phyloP scores from a whole-genome alignment of 1,140 invertebrate species.

The Drosophila sp. region DNA sequence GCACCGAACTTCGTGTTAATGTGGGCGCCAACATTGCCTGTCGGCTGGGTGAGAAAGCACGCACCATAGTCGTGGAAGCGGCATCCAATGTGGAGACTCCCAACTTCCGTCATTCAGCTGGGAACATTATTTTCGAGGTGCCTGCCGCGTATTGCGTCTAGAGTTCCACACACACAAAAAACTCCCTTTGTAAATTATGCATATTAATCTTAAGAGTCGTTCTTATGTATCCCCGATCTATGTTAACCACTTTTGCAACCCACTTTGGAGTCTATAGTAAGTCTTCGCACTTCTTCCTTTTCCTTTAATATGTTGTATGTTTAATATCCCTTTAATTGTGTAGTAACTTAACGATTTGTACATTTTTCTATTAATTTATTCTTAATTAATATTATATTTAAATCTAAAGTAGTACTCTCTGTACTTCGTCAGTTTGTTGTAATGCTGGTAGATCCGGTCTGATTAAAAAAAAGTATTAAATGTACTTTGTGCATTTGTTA shows the following conservation, averaged over 20 bases:
- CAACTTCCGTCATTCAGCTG: conserved; percentile 69
- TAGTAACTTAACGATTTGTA: conserved; percentile 52
- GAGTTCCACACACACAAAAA: not conserved
- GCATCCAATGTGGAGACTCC: conserved; percentile 75
- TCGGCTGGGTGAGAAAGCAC: conserved; percentile 71
- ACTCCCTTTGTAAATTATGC: conserved; percentile 61
- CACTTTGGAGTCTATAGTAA: conserved; percentile 46
- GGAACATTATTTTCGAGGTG: conserved; percentile 82
- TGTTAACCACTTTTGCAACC: conserved; percentile 26
- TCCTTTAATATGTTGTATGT: conserved; percentile 4
- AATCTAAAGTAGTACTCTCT: conserved; percentile 23
- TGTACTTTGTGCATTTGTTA: conserved; percentile 79
- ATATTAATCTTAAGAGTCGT: conserved; percentile 32
- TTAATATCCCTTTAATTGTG: not conserved
- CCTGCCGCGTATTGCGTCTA: conserved; percentile 78
- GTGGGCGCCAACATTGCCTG: conserved; percentile 76
- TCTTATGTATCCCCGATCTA: conserved; percentile 6
- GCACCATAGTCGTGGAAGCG: conserved; percentile 75
- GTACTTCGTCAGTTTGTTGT: conserved; percentile 1
- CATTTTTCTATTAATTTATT: conserved; percentile 58
- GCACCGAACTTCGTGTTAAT: conserved; percentile 77
- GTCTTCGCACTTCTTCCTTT: conserved; percentile 3
- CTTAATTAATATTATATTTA: conserved; percentile 62
- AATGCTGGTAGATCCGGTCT: conserved; percentile 54
- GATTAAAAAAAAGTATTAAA: conserved; percentile 64